Percentiles rank a stretch among this genome's conserved stretches.
phyloP scores from a whole-genome alignment of 2,113 vertebrate genomes.

The Chaetura pelagica region DNA sequence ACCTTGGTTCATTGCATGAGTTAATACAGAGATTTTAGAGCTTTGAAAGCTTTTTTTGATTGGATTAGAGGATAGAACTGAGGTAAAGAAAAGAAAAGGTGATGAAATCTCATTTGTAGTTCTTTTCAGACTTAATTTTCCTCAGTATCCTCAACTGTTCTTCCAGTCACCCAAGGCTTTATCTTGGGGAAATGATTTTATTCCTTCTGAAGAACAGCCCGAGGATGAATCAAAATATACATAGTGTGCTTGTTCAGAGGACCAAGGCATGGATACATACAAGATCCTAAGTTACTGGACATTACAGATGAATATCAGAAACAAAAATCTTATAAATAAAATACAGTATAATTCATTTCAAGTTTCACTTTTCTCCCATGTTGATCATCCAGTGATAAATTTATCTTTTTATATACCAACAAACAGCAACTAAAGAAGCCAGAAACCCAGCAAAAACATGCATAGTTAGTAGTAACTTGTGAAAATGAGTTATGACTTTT shows the following conservation, averaged over 20 bases:
- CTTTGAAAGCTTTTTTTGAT: neutral
- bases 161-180: neutral
- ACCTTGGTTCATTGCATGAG: neutral
- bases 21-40: fast-evolving
- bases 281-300: neutral
- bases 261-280: neutral
- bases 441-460: neutral
- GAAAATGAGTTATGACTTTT: neutral
- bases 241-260: neutral
- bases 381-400: neutral
- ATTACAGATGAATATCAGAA: neutral
- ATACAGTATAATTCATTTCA: neutral
- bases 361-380: fast-evolving
- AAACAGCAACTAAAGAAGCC: neutral
- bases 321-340: neutral
- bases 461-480: neutral
- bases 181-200: neutral
- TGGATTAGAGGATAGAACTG: neutral
- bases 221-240: neutral
- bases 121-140: neutral
- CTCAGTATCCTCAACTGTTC: neutral
- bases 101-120: neutral
- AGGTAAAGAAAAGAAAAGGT: neutral
- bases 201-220: neutral
- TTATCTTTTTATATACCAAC: neutral